phyloP scores from a whole-genome alignment of 1,140 invertebrate species.

The Rhizoglyphus robini region DNA sequence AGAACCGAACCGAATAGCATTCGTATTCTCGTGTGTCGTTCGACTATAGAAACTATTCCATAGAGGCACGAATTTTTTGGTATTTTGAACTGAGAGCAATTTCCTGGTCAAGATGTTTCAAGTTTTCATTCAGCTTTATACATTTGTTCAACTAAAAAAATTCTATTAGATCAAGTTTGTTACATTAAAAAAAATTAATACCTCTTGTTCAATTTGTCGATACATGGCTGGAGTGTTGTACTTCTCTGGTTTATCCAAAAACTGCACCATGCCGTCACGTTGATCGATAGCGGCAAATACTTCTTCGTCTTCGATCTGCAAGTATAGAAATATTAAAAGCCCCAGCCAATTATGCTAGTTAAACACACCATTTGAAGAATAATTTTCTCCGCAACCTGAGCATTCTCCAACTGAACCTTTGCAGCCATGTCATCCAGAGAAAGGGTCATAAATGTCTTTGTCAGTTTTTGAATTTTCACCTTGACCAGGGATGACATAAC shows the following conservation, averaged over 20 bases:
- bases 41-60: too few relatives aligned
- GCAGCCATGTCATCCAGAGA: conserved; percentile 84
- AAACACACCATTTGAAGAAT: conserved; percentile 68
- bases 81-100: conserved; percentile 78
- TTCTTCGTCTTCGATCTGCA: conserved; percentile 86
- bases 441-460: conserved; percentile 90
- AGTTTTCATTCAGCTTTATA: conserved; percentile 67
- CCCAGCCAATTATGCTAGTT: background rate
- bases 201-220: conserved; percentile 60
- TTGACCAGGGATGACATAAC: conserved; percentile 77
- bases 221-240: conserved; percentile 77
- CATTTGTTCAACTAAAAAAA: conserved; percentile 61
- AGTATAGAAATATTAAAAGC: background rate
- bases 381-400: conserved; percentile 78
- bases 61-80: conserved; percentile 51
- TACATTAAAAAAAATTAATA: conserved; percentile 25
- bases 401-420: conserved; percentile 64
- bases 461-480: conserved; percentile 90
- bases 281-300: conserved; percentile 95
- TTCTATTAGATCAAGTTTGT: background rate
- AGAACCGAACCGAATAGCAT: too few relatives aligned
- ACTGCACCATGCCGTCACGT: conserved; percentile 94
- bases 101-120: conserved; percentile 83
- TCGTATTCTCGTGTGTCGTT: too few relatives aligned
- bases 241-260: conserved; percentile 88